Evolutionary conservation across 2,797 vertebrate genomes (phyloP).

Genomic region (Borostomias antarcticus): DNA sequence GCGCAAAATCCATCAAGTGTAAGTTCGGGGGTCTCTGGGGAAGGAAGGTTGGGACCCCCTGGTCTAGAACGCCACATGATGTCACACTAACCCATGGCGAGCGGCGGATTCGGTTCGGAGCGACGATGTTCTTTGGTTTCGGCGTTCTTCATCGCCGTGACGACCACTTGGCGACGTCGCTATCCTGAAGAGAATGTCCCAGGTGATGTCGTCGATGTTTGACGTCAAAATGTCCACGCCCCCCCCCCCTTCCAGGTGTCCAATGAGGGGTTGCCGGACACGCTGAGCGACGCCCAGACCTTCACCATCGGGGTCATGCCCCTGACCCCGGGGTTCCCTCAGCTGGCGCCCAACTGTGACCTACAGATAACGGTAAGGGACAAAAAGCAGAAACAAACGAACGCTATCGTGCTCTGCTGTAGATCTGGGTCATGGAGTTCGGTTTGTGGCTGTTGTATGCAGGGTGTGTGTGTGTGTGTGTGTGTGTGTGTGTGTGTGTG

Average conservation of each 20-base stretch:
- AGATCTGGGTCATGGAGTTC: neutral
- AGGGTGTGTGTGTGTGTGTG: neutral
- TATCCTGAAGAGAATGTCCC: too few relatives aligned
- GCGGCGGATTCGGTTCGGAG: too few relatives aligned
- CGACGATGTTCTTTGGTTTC: too few relatives aligned
- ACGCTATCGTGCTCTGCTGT: neutral
- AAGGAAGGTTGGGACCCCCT: too few relatives aligned
- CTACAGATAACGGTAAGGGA: conserved; percentile 91
- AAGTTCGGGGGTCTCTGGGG: too few relatives aligned
- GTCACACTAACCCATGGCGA: too few relatives aligned
- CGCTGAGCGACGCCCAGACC: conserved; percentile 75
- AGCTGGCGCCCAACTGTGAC: conserved; percentile 80
- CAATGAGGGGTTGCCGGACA: conserved; percentile 60
- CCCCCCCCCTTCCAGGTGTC: conserved; percentile 84
- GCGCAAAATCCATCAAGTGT: too few relatives aligned
- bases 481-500: conserved; percentile 9
- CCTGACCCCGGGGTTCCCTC: conserved; percentile 78
- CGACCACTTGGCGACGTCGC: too few relatives aligned
- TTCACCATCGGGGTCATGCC: conserved; percentile 91
- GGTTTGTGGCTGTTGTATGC: neutral
- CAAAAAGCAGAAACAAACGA: neutral
- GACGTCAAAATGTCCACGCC: neutral
- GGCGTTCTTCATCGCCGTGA: too few relatives aligned
- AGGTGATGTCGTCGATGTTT: neutral
- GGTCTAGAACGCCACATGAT: too few relatives aligned